A percentile compares a stretch with the other conserved stretches of the same genome.
Evolutionary conservation across 2,797 vertebrate species (phyloP).

Genomic region (Passerculus sandwichensis): DNA sequence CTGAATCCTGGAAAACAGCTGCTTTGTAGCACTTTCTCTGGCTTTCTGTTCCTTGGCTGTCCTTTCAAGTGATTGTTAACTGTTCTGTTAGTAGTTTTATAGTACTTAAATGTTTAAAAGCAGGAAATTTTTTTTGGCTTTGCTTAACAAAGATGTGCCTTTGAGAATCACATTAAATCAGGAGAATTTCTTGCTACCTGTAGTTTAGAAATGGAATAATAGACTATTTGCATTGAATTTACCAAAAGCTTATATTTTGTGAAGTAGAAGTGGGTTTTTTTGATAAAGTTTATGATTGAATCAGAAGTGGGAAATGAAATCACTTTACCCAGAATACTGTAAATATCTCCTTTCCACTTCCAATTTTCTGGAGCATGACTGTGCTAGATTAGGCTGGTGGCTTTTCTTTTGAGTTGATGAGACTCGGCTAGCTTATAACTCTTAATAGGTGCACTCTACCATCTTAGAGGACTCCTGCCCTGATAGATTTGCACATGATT

Average conservation of each 20-base stretch:
- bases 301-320: not conserved
- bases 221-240: not conserved
- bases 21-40: not conserved
- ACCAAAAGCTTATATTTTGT: not conserved
- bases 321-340: not conserved
- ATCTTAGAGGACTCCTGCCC: not conserved
- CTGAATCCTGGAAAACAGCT: not conserved
- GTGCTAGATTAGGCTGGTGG: not conserved
- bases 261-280: not conserved
- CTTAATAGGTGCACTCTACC: not conserved
- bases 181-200: not conserved
- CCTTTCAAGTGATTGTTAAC: not conserved
- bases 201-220: not conserved
- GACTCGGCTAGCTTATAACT: not conserved
- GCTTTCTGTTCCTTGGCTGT: constrained; percentile 14
- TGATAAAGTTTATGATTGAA: not conserved
- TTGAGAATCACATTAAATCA: not conserved
- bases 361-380: not conserved
- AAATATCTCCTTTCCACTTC: not conserved
- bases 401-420: not conserved
- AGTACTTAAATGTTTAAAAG: not conserved
- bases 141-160: not conserved
- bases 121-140: not conserved
- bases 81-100: not conserved
- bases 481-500: not conserved